A percentile compares a stretch with the other conserved stretches of the same genome.
These are phyloP conservation scores for Urocynchramus pylzowi DNA, from an alignment of 2,113 vertebrate genomes.

Conservation along the genomic window DNA sequence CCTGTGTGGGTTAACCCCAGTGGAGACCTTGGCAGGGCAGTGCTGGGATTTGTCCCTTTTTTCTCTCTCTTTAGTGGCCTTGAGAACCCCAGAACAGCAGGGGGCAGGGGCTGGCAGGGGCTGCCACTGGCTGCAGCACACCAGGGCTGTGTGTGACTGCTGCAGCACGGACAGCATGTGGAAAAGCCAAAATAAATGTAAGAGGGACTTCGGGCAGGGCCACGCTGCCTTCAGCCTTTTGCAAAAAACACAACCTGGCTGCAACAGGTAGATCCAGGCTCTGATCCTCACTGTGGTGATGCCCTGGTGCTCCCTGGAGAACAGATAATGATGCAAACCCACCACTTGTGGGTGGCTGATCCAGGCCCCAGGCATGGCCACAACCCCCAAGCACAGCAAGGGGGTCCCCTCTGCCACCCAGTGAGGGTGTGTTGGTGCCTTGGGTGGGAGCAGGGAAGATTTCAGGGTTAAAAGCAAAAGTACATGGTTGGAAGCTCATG, in stretches of 20 bases:
- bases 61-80: background rate
- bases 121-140: background rate
- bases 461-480: background rate
- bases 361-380: background rate
- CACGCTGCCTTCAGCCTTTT: rapidly evolving
- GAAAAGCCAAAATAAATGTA: background rate
- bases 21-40: background rate
- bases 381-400: background rate
- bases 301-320: background rate
- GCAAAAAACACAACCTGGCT: background rate
- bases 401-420: background rate
- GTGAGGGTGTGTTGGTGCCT: rapidly evolving
- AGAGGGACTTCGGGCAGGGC: background rate
- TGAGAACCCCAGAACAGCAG: background rate
- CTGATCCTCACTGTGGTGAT: background rate
- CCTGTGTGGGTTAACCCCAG: background rate
- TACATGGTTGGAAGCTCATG: rapidly evolving
- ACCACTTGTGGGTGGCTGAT: rapidly evolving
- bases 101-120: background rate
- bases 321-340: background rate
- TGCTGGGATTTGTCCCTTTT: background rate
- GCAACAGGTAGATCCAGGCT: background rate
- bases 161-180: rapidly evolving
- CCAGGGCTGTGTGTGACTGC: rapidly evolving
- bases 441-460: background rate